Conservation (phyloP, 2,113 vertebrate genomes). For the Thoracochromis brauschi region DNA sequence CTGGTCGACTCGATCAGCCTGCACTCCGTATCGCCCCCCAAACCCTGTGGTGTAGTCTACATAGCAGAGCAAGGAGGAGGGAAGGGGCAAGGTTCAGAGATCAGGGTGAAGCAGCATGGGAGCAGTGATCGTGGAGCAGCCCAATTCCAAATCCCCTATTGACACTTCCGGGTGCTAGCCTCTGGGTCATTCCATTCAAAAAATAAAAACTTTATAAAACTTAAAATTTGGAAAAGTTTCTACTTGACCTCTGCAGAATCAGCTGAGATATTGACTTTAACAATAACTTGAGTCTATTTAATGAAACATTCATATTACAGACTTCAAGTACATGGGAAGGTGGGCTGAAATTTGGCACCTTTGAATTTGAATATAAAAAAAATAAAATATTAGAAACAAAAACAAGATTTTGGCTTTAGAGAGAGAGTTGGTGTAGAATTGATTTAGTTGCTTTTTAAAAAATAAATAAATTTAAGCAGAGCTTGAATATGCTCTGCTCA, state of each 20-base stretch:
- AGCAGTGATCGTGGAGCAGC: neutral
- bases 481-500: neutral
- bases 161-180: neutral
- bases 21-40: conserved; percentile 68
- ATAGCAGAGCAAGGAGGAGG: conserved; percentile 18
- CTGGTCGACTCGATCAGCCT: conserved; percentile 82
- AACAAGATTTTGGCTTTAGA: neutral
- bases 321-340: rapidly evolving
- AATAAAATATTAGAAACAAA: neutral
- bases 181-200: neutral
- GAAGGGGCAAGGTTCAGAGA: conserved; percentile 14
- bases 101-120: conserved; percentile 9
- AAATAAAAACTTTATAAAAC: neutral
- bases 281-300: neutral
- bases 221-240: neutral
- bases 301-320: neutral
- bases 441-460: neutral
- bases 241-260: neutral
- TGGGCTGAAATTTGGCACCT: neutral
- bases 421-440: neutral
- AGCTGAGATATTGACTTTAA: neutral
- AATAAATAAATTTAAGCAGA: neutral
- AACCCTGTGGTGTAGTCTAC: conserved; percentile 77
- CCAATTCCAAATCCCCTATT: neutral
- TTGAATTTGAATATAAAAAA: neutral